Evolutionary conservation across 92 coral and sea anemone genomes (phyloP).

Genomic region (Nematostella vectensis): DNA sequence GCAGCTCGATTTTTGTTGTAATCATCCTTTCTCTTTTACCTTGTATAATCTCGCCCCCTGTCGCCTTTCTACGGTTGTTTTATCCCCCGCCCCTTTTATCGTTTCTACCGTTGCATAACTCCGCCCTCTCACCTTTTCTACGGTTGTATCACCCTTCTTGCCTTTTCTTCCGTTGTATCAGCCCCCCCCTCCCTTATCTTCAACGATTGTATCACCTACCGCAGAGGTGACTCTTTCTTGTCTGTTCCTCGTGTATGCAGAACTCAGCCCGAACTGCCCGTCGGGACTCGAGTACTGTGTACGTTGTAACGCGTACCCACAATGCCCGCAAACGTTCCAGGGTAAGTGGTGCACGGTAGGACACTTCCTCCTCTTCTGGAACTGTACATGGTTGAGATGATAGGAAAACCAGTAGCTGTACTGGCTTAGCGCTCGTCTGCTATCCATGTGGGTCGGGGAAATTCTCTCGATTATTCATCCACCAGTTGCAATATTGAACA

Average conservation of each 20-base stretch:
- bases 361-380: conserved; percentile 18
- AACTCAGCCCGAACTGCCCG: conserved; percentile 64
- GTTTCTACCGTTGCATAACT: no score
- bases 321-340: conserved; percentile 57
- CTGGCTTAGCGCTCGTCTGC: conserved; percentile 32
- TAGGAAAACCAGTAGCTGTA: conserved; percentile 84
- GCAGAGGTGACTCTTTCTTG: not conserved
- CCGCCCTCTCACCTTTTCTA: no score
- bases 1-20: no score
- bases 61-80: no score
- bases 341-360: conserved; percentile 19
- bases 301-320: conserved; percentile 41
- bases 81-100: no score
- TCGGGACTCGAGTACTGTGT: conserved; percentile 34
- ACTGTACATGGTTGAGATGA: conserved; percentile 79
- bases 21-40: no score
- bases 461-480: no score
- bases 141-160: not conserved
- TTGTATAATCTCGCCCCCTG: no score
- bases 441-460: conserved; percentile 46
- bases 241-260: conserved; percentile 19
- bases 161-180: not conserved
- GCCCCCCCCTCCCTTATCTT: no score
- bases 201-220: not conserved
- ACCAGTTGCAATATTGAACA: no score